Conservation (phyloP, 2,113 vertebrate genomes). For the Hyperopisus bebe region DNA sequence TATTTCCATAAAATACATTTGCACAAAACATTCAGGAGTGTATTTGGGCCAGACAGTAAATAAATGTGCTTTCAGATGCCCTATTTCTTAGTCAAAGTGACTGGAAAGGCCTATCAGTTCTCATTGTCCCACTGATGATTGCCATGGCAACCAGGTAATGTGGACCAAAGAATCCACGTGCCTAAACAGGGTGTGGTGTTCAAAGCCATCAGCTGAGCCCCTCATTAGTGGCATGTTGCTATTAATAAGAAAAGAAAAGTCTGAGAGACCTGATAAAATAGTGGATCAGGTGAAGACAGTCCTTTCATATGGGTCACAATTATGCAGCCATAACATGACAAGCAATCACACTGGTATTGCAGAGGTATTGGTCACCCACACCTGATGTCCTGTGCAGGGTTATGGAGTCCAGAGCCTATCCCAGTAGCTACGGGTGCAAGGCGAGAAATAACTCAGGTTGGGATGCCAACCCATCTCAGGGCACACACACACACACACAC, state of each 20-base stretch:
- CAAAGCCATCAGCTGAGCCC: background rate
- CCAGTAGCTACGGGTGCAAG: background rate
- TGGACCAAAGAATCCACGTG: background rate
- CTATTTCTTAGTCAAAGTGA: conserved; percentile 48
- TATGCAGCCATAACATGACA: conserved; percentile 27
- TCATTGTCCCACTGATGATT: conserved; percentile 29
- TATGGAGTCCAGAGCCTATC: background rate
- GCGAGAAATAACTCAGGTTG: background rate
- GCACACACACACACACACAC: no score
- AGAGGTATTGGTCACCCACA: background rate
- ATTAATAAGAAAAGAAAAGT: conserved; percentile 32
- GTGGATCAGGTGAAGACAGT: conserved; percentile 47
- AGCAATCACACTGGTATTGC: background rate
- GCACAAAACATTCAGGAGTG: conserved; percentile 26
- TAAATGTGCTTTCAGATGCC: conserved; percentile 37
- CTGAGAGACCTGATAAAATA: conserved; percentile 46
- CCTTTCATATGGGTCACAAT: conserved; percentile 47
- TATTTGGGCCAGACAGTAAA: conserved; percentile 54
- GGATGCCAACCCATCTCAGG: background rate
- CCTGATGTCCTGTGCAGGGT: background rate
- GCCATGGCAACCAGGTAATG: background rate
- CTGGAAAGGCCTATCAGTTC: conserved; percentile 36
- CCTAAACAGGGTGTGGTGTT: conserved; percentile 23
- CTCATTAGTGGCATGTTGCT: conserved; percentile 48
- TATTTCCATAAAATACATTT: background rate